Base-by-base conservation (phyloP, 2,888 invertebrate genomes). In the Lymantria monacha region DNA sequence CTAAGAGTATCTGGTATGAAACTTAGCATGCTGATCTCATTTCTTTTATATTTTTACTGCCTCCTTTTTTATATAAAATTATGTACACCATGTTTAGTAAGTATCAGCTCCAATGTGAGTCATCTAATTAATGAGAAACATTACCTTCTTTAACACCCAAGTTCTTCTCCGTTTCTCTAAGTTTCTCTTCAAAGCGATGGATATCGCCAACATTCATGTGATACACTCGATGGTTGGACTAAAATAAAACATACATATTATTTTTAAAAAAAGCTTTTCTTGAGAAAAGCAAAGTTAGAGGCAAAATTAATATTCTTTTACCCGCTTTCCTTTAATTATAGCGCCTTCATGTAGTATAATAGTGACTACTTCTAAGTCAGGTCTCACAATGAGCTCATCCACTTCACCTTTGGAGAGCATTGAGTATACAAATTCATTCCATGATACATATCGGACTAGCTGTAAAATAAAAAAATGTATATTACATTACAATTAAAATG, bases 401-500 rank as follows among this genome's bases (percentile, higher is more conserved):
- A 98, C 98, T 91, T 99, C 98, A 11, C 99, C 99, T 76, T 96
- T 97, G 0, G 96, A 95, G 49, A 99, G 85, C 96, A 99, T 97
- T 57, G 97, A 96, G 83, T 98, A 95, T 0, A 98, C 94, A 90
- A 99, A 99, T 86, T 99, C 98, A 85, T 98, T 97, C 99, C 99
- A 99, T 0, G 97, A 97, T 1, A 98, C 95, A 79, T 96, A 96
- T 31, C 95, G 91, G n/a, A 94, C 91, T 30, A 93, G 76, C 93
- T 94, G 80, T 8, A 85, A 76, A 44, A 10, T 12, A 0, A 43
- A 11, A 48, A 30, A 31, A 10, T 5, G 5, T 22, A 3, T 22
- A 22, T n/a, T n/a, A 36, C 7, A 11, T 36, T 36, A n/a, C 2
- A 10, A 2, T 22, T 5, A 22, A 2, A 22, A 22, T 22, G 3